These are phyloP conservation scores for Sternarchorhynchus goeldii DNA, from an alignment of 2,797 vertebrate species.

Conservation along the genomic window DNA sequence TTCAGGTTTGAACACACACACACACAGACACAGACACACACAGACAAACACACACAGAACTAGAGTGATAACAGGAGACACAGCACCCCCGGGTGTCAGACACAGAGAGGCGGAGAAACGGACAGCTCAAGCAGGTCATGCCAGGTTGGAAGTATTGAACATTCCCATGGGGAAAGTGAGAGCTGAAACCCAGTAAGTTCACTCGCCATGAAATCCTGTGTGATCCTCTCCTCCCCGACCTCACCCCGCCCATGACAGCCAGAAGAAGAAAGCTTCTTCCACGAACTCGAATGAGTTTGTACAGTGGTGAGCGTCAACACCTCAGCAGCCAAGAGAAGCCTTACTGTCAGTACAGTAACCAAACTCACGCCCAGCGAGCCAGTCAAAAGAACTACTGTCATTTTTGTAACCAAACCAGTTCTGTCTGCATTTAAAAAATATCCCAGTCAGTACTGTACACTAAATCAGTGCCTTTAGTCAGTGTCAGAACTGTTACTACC, in stretches of 20 bases:
- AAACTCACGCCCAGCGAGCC: not conserved
- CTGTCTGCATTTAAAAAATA: not conserved
- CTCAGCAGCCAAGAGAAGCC: slow-evolving; percentile 29
- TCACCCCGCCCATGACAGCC: slow-evolving; percentile 25
- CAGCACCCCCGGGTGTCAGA: slow-evolving; percentile 19
- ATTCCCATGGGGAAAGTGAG: slow-evolving; percentile 43
- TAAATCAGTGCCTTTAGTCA: too few relatives aligned
- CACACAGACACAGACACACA: slow-evolving; percentile 43
- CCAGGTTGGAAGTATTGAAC: slow-evolving; percentile 52
- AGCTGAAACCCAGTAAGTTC: slow-evolving; percentile 51
- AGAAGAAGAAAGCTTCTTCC: slow-evolving; percentile 37
- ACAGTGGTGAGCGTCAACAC: slow-evolving; percentile 34
- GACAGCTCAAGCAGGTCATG: slow-evolving; percentile 49
- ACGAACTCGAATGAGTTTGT: slow-evolving; percentile 32
- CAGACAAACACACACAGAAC: slow-evolving; percentile 33
- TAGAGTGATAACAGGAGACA: slow-evolving; percentile 39
- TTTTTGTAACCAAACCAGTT: not conserved
- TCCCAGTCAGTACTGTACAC: too few relatives aligned
- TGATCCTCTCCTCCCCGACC: slow-evolving; percentile 35
- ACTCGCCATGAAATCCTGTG: slow-evolving; percentile 48
- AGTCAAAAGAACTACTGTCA: not conserved
- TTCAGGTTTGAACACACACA: slow-evolving; percentile 71
- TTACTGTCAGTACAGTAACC: slow-evolving; percentile 29
- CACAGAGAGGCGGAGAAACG: slow-evolving; percentile 40
- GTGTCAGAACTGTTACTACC: not conserved